Evolutionary conservation across 23 tunicate genomes (phyloP).

Genomic region (Ciona savignyi): DNA sequence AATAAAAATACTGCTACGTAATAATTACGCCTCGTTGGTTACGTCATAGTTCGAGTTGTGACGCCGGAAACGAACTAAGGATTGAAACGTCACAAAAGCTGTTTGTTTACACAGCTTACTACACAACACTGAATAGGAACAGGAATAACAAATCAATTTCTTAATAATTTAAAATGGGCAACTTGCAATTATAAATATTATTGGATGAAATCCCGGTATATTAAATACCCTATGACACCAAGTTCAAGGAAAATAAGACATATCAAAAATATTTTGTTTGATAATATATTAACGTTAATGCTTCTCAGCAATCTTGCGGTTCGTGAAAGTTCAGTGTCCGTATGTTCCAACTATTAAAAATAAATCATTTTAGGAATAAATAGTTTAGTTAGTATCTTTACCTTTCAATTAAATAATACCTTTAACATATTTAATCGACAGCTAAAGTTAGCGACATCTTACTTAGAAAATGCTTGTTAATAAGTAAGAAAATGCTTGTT

Average conservation of each 20-base stretch:
- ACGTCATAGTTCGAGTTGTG: background rate
- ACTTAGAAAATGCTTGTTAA: background rate
- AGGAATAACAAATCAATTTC: background rate
- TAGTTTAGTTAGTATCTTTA: too few species aligned
- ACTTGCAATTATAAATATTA: background rate
- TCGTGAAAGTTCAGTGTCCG: slow-evolving; percentile 10
- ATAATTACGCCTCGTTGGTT: background rate
- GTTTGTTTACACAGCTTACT: background rate
- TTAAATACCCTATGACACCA: slow-evolving; percentile 4
- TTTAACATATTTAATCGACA: too few species aligned
- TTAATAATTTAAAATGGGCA: background rate
- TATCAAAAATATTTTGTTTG: slow-evolving; percentile 12
- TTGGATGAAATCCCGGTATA: background rate
- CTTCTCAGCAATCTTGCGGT: slow-evolving; percentile 4
- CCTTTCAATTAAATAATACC: too few species aligned
- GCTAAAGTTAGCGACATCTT: too few species aligned
- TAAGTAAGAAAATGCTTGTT: too few species aligned
- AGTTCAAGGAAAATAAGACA: slow-evolving; percentile 13
- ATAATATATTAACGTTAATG: slow-evolving; percentile 12
- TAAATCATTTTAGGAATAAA: background rate
- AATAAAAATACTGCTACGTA: background rate
- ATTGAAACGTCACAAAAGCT: too few species aligned
- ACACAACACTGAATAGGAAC: background rate
- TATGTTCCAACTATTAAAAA: slow-evolving; percentile 21
- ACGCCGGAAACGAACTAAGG: background rate